Conservation (phyloP, 2,113 vertebrate genomes). For the Cygnus buccinator region DNA sequence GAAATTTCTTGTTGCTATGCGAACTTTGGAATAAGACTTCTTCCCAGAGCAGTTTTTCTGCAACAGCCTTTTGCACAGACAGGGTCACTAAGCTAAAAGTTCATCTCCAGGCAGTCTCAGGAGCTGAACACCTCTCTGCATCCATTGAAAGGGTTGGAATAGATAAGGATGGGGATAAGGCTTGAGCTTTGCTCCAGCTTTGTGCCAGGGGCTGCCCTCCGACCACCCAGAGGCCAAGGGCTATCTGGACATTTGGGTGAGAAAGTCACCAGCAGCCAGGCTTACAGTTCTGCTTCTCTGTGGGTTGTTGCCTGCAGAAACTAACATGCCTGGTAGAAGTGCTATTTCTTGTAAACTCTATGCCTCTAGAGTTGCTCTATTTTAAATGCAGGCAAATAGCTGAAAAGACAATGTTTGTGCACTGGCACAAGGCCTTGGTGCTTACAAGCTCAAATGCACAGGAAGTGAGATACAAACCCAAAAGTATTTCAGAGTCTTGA, state of each 20-base stretch:
- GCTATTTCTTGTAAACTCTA: background rate
- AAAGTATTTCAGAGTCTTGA: background rate
- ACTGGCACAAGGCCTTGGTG: background rate
- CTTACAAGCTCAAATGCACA: background rate
- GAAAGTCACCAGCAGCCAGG: background rate
- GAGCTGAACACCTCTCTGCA: accelerated
- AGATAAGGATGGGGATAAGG: background rate
- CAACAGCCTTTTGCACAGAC: background rate
- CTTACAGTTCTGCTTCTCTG: background rate
- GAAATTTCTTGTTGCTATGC: background rate
- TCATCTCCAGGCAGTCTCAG: background rate
- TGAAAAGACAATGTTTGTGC: background rate
- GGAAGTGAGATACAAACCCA: background rate
- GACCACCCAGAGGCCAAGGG: background rate
- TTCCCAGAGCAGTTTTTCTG: background rate
- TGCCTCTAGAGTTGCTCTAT: background rate
- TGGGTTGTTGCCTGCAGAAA: background rate
- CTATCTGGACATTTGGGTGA: background rate
- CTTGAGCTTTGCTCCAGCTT: background rate
- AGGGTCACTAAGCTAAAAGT: background rate
- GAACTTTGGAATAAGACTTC: background rate
- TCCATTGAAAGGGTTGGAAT: background rate
- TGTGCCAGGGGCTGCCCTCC: background rate
- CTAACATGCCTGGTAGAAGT: too few species aligned
- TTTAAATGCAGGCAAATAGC: background rate